Evolutionary conservation across 1,140 invertebrate species (phyloP).

Genomic region (Zaprionus kolodkinae): DNA sequence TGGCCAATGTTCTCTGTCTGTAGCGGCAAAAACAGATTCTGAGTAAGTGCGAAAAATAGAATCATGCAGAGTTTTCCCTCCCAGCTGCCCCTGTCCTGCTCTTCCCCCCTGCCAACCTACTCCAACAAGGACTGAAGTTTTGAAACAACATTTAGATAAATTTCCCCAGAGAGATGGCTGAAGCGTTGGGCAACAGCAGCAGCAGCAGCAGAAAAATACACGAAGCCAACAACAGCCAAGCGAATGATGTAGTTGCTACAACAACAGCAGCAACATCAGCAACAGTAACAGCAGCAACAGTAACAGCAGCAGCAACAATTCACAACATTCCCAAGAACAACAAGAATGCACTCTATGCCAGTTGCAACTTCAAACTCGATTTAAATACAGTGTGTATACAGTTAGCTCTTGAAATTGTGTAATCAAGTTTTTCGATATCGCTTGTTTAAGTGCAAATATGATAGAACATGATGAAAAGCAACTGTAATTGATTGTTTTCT

Average conservation of each 20-base stretch:
- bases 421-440: conserved; percentile 37
- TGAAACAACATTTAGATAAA: conserved; percentile 84
- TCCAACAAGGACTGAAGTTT: conserved; percentile 70
- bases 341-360: not conserved
- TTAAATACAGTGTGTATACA: conserved; percentile 35
- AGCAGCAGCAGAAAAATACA: conserved; percentile 5
- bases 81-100: too few relatives aligned
- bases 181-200: conserved; percentile 17
- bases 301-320: conserved; percentile 19
- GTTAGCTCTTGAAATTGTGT: conserved; percentile 45
- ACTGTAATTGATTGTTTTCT: conserved; percentile 5
- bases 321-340: not conserved
- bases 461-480: not conserved
- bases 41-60: conserved; percentile 74
- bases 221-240: conserved; percentile 18
- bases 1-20: conserved; percentile 31
- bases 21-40: conserved; percentile 68
- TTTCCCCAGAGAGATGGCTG: conserved; percentile 69
- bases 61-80: conserved; percentile 30
- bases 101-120: not conserved
- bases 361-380: conserved; percentile 43
- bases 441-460: not conserved
- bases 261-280: conserved; percentile 16
- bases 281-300: conserved; percentile 25
- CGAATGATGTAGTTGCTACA: conserved; percentile 54